These are phyloP conservation scores for Galago senegalensis DNA, from an alignment of 2,797 vertebrate species.

Conservation along the genomic window DNA sequence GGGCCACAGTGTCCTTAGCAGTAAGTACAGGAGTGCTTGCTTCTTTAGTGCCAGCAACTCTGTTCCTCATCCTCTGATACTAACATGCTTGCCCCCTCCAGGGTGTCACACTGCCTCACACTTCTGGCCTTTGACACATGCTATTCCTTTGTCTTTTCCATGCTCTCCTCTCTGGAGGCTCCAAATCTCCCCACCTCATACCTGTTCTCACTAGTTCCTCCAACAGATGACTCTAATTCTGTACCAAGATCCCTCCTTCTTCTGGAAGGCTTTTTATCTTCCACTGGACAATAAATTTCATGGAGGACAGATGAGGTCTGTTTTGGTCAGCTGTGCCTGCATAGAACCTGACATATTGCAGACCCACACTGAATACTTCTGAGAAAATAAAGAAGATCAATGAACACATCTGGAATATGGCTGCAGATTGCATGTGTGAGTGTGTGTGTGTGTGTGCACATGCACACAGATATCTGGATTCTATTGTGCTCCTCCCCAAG, in stretches of 20 bases:
- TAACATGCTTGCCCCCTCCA: not conserved
- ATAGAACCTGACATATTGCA: not conserved
- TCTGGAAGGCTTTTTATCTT: not conserved
- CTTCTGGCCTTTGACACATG: not conserved
- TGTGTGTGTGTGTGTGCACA: fast-evolving
- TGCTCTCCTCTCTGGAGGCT: not conserved
- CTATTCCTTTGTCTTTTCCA: not conserved
- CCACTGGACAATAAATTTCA: too few species aligned
- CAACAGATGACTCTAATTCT: too few species aligned
- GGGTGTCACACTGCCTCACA: not conserved
- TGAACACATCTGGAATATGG: not conserved
- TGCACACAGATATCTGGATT: not conserved
- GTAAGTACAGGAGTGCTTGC: not conserved
- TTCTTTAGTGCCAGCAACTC: not conserved
- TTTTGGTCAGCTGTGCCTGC: not conserved
- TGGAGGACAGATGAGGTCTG: not conserved
- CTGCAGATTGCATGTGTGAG: not conserved
- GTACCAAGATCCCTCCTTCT: not conserved
- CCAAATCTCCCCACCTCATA: fast-evolving
- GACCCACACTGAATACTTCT: not conserved
- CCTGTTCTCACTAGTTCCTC: not conserved
- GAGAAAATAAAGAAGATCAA: not conserved
- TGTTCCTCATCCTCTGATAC: not conserved
- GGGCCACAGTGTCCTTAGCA: not conserved
- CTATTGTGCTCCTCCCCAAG: not conserved